Base-by-base conservation (phyloP, 2,888 invertebrate genomes). In the Melieria crassipennis region DNA sequence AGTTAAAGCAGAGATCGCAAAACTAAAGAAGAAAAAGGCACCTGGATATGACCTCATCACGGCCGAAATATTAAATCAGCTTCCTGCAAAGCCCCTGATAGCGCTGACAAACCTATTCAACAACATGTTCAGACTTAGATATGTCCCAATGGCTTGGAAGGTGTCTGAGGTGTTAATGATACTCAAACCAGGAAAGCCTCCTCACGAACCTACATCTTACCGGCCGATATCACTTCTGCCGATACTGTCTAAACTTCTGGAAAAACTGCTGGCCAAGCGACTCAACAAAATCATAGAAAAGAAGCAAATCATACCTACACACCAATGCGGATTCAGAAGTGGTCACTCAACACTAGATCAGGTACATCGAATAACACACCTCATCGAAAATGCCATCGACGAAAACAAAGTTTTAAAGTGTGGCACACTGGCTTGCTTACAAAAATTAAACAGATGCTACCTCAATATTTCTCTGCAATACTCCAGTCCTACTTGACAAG, bases 291-390 rank as follows among this genome's bases (percentile, higher is more conserved):
- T 57, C 4, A 13, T 46, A 43, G 9, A n/a, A 3, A 46, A 57
- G 13, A 57, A 66, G n/a, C 13, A 57, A 30, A 30, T 30, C 4
- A 66, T 66, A 11, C 57, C 66, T 5, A 13, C n/a, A 9, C 65
- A 70, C 13, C 70, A 71, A 62, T 72, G 71, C 42, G 68, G 70
- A 13, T 74, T 74, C 48, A 55, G 74, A 50, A 57, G n/a, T 9
- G 67, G 70, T 42, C 73, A 73, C 65, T 70, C 71, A 9, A 73
- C 73, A 58, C 60, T 50, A 4, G 68, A 68, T 11, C 62, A 67
- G 68, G 61, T 69, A 42, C 65, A 64, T 58, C 9, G 69, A 11
- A 65, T 72, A 11, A 70, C 66, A 46, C 48, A 43, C n/a, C 16
- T 47, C 10, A 67, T 72, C n/a, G 73, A 73, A 65, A 62, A 61